A percentile compares a stretch with the other conserved stretches of the same genome.
Evolutionary conservation across 2,797 vertebrate genomes (phyloP).

Genomic region (Falco concolor): DNA sequence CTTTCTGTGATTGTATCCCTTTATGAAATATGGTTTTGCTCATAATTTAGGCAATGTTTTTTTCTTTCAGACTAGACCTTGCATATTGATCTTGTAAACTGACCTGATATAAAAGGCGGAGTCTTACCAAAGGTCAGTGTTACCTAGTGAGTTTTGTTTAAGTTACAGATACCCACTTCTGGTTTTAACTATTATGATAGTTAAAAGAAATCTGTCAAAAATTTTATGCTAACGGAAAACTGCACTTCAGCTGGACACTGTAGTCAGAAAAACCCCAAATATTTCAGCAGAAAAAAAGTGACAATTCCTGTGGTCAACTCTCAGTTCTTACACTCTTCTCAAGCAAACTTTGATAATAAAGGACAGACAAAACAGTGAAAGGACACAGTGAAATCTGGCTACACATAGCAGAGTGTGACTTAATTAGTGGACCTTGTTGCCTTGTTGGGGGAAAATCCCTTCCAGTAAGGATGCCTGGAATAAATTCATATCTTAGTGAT

Average conservation of each 20-base stretch:
- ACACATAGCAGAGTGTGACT: neutral
- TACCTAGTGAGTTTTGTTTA: neutral
- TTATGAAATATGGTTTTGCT: neutral
- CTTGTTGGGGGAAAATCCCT: neutral
- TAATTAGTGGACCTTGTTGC: neutral
- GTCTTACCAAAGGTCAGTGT: neutral
- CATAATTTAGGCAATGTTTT: neutral
- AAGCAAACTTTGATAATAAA: neutral
- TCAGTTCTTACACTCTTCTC: neutral
- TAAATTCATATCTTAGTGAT: neutral
- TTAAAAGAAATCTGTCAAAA: neutral
- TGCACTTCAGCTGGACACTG: neutral
- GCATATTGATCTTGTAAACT: neutral
- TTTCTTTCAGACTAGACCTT: neutral
- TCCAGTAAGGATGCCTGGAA: neutral
- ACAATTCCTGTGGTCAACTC: neutral
- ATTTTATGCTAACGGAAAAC: neutral
- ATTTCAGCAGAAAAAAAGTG: neutral
- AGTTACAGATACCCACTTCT: neutral
- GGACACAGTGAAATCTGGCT: neutral
- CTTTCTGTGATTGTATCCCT: neutral
- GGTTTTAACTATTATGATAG: neutral
- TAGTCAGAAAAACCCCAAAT: neutral
- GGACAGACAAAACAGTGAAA: neutral
- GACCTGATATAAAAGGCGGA: neutral